Conservation (phyloP, 1,140 invertebrate genomes). For the Hyles vespertilio region DNA sequence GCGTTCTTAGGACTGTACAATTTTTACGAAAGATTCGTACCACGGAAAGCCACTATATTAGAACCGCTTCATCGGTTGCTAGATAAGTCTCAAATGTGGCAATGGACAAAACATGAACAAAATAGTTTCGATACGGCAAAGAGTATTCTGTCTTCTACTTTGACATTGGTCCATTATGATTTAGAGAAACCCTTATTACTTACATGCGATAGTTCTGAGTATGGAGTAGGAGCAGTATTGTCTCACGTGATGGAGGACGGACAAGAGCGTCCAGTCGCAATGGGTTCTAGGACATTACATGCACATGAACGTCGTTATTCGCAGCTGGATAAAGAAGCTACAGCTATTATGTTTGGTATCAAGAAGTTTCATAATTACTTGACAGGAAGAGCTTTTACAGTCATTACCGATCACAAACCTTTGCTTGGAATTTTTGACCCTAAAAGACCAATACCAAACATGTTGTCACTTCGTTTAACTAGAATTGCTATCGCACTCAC, state of each 20-base stretch:
- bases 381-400: conserved; percentile 21
- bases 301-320: conserved; percentile 30
- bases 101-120: conserved; percentile 5
- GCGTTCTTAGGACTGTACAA: conserved; percentile 56
- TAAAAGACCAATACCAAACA: conserved; percentile 38
- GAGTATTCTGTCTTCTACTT: background rate
- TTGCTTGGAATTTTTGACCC: conserved; percentile 59
- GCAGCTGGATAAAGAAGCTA: conserved; percentile 53
- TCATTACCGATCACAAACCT: conserved; percentile 66
- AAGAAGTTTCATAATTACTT: conserved; percentile 59
- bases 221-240: conserved; percentile 65
- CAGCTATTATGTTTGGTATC: conserved; percentile 41
- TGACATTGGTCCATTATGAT: conserved; percentile 46
- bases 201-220: conserved; percentile 61
- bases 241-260: conserved; percentile 33
- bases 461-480: conserved; percentile 36
- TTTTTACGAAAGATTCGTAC: conserved; percentile 51
- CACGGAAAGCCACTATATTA: conserved; percentile 33
- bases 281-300: conserved; percentile 47
- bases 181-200: conserved; percentile 22
- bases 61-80: conserved; percentile 3
- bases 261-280: conserved; percentile 61
- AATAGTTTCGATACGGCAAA: background rate
- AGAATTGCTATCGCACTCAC: conserved; percentile 21
- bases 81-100: conserved; percentile 6